Evolutionary conservation across 2,888 invertebrate species (phyloP), one percentile per base, ranked within the genome.

Genomic region (Pseudolycoriella hygida): DNA sequence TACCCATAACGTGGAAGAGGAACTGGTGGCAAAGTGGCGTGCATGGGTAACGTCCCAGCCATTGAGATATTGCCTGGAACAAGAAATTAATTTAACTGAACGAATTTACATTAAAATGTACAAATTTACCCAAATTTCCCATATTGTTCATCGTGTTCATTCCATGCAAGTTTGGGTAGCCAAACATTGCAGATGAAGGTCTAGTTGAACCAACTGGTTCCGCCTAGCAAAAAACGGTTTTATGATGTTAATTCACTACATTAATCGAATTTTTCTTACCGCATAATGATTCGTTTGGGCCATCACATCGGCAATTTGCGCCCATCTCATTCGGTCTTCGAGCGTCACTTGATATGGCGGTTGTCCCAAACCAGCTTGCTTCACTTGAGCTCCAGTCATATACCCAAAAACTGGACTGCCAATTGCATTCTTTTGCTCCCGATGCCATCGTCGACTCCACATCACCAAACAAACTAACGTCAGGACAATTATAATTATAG

Each of bases 401-500:
- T 87, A 88, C 51, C 82, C 87, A 64, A 88, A 88, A 3, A 88
- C 82, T 0, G 88, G 88, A 0, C 86, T 86, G 0, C 82, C 81
- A 31, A 76, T 75, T 1, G 71, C 74, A 46, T 77, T 75, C 59
- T 89, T 90, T 59, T 89, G 87, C 54, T 90, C 88, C 2, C 83
- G 74, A 42, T 83, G 87, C 90, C 90, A 92, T 53, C 84, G 76
- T 41, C 89, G 85, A 53, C 90, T 90, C 92, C 90, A 92, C 72
- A 87, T 85, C 52, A 90, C 77, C 12, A 92, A 72, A 50, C 87
- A 88, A 1, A 86, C 80, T 10, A 92, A 66, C 0, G 92, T 92
- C 44, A 89, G 65, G 0, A 85, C 80, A 50, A 92, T 92, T 51
- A 92, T 89, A 37, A 90, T 76, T 2, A 89, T 76, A 2, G 92